Conservation (phyloP, 2,888 invertebrate species). For the Orthosia cruda region DNA sequence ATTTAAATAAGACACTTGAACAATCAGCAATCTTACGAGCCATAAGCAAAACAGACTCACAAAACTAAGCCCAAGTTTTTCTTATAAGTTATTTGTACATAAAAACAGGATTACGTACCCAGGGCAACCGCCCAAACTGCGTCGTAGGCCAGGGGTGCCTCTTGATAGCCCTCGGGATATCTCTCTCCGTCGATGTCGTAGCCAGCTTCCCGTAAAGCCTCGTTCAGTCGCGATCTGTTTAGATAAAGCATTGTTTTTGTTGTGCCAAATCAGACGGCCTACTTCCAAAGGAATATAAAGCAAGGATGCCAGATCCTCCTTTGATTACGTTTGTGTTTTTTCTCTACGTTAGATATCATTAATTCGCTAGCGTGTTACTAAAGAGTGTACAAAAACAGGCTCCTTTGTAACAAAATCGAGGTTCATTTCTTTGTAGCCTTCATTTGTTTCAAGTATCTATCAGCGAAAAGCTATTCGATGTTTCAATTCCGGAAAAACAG, state of each 20-base stretch:
- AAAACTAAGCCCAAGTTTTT: constrained; percentile 41
- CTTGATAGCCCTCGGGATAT: constrained; percentile 98
- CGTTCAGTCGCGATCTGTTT: constrained; percentile 95
- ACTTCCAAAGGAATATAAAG: constrained; percentile 52
- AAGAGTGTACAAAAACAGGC: not conserved
- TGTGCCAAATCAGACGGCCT: constrained; percentile 59
- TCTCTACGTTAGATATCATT: constrained; percentile 34
- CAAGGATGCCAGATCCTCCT: constrained; percentile 44
- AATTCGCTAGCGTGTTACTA: constrained; percentile 18
- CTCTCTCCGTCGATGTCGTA: constrained; percentile 97
- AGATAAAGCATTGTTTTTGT: constrained; percentile 73
- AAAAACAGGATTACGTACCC: constrained; percentile 89
- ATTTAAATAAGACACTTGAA: not conserved
- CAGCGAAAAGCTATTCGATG: not conserved
- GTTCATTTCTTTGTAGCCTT: constrained; percentile 8
- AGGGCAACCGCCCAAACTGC: constrained; percentile 99
- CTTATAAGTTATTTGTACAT: constrained; percentile 53
- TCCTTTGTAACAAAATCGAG: not conserved
- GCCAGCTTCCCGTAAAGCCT: constrained; percentile 95
- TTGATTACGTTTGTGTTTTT: constrained; percentile 46
- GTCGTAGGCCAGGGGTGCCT: constrained; percentile 99
- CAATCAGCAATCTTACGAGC: constrained; percentile 16
- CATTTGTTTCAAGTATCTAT: constrained; percentile 19
- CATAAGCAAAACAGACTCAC: constrained; percentile 8
- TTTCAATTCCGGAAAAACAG: constrained; percentile 7